Percentiles rank a stretch among this genome's conserved stretches.
Conservation (phyloP, 2,888 invertebrate genomes). For the Drosophila ezoana region DNA sequence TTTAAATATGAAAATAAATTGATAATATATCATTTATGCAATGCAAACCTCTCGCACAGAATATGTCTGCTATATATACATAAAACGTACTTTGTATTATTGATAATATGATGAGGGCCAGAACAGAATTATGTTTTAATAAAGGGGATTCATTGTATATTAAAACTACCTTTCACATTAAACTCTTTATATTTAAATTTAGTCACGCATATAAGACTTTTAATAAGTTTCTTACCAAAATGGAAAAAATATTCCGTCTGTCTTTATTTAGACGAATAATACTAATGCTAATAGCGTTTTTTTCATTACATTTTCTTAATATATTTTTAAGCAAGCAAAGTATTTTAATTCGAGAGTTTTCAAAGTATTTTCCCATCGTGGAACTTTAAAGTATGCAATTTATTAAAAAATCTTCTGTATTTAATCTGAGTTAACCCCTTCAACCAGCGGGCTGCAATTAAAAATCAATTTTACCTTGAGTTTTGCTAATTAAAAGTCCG, state of each 20-base stretch:
- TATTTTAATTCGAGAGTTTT: neutral
- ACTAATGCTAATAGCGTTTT: too few species aligned
- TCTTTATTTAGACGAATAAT: too few species aligned
- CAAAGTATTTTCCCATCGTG: neutral
- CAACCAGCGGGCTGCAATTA: neutral
- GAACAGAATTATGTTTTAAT: conserved; percentile 2
- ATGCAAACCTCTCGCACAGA: neutral
- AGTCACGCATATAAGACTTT: too few species aligned
- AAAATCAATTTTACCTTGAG: conserved; percentile 12
- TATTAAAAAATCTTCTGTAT: too few species aligned
- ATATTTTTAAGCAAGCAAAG: too few species aligned
- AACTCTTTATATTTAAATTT: neutral
- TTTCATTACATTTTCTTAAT: too few species aligned
- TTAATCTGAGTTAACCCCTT: neutral
- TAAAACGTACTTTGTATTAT: conserved; percentile 7
- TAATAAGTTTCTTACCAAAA: too few species aligned
- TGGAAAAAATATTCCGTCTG: too few species aligned
- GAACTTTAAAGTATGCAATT: neutral
- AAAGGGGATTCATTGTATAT: neutral
- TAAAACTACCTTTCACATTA: neutral
- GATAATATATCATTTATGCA: conserved; percentile 1
- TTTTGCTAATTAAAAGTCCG: conserved; percentile 48
- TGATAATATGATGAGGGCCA: conserved; percentile 7
- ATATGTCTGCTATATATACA: neutral
- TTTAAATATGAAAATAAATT: conserved; percentile 17